Evolutionary conservation across 2,797 vertebrate species (phyloP).

Genomic region (Gymnothorax javanicus): DNA sequence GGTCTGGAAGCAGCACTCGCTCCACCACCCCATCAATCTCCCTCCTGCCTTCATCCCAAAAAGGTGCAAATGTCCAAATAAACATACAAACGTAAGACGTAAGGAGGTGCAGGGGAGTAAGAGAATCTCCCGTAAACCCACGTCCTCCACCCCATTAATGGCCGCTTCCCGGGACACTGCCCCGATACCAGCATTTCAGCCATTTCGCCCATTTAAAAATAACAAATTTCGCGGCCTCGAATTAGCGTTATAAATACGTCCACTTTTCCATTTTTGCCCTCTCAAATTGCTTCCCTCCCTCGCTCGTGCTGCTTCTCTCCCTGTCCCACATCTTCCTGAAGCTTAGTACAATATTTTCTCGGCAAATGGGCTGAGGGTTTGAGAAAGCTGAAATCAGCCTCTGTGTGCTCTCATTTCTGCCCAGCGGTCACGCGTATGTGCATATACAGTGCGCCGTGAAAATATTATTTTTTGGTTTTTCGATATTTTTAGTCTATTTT

Average conservation of each 20-base stretch:
- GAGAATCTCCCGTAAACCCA: constrained; percentile 55
- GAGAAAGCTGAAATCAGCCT: constrained; percentile 68
- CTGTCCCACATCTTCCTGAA: constrained; percentile 37
- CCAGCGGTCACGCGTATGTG: constrained; percentile 57
- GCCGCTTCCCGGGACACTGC: not conserved
- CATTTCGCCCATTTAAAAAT: constrained; percentile 28
- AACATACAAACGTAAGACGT: constrained; percentile 52
- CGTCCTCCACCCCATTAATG: constrained; percentile 17
- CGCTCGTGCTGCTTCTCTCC: not conserved
- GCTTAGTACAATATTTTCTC: constrained; percentile 56
- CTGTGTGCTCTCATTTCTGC: constrained; percentile 72
- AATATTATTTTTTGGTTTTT: constrained; percentile 64
- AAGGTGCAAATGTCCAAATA: constrained; percentile 74
- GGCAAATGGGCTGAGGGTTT: constrained; percentile 61
- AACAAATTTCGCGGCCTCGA: constrained; percentile 36
- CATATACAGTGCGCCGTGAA: constrained; percentile 59
- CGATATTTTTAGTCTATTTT: constrained; percentile 35
- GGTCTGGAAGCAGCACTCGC: constrained; percentile 53
- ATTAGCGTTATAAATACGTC: constrained; percentile 39
- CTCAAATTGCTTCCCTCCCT: not conserved
- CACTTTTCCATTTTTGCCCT: constrained; percentile 17
- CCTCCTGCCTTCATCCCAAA: not conserved
- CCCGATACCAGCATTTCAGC: constrained; percentile 16
- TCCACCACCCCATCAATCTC: not conserved
- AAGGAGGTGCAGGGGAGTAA: constrained; percentile 53